Evolutionary conservation across 64 coral and sea anemone species (phyloP), one percentile per base, ranked within the genome.

Genomic region (Stichodactyla helianthus): DNA sequence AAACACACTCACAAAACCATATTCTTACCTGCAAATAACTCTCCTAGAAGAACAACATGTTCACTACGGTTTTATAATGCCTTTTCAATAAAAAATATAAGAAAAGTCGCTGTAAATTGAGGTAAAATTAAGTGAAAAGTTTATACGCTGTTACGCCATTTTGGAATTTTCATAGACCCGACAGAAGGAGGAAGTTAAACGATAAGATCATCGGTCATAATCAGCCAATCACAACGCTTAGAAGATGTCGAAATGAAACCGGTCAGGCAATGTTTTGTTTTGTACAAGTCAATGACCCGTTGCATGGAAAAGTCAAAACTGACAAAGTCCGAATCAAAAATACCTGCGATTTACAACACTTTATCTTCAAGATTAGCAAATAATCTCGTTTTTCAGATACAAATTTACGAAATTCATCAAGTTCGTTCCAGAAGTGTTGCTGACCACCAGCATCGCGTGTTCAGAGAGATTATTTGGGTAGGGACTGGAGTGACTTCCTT

Each of bases 261-360:
- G 18, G 16, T 54, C 78, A 20, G 50, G 18, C 8, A 20, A 4
- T 81, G 50, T 81, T 74, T 82, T 8, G 13, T 7, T 84, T 84
- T 63, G 54, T 84, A 54, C 53, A 63, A 84, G 55, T 60, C 83
- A 84, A 44, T 84, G 83, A 84, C 83, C 83, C 83, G 83, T 84
- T 84, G 55, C 44, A 31, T 25, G 83, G 35, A 15, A 81, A 81
- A 81, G 52, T 81, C 52, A 81, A 17, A 54, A 52, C 78, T 81
- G 6, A 20, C 2, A 74, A 74, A 23, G 27, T 27, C 68, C 35
- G 4, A 74, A 31, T 23, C 26, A 27, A 26, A 28, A 11, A 31
- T 74, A 74, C 68, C 68, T 74, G 68, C 12, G 6, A 31, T 13
- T 13, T 23, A 74, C 25, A 74, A 74, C 68, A 74, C 9, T 74